These are phyloP conservation scores for Eulacestoma nigropectus DNA, from an alignment of 2,113 vertebrate genomes.

Conservation along the genomic window DNA sequence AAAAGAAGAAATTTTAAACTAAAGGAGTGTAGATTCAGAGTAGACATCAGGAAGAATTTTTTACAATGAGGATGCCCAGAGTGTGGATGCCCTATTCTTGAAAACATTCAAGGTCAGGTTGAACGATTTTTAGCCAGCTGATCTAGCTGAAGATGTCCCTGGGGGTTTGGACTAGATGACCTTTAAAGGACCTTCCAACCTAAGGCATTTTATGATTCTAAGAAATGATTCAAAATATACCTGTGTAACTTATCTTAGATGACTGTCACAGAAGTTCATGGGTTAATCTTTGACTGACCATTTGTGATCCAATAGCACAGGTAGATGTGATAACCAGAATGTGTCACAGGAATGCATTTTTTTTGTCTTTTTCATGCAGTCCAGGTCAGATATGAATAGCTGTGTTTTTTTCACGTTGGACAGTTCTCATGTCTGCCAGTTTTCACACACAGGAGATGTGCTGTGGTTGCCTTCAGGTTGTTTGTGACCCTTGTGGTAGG, in stretches of 20 bases:
- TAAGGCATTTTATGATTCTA: background rate
- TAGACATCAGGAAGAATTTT: background rate
- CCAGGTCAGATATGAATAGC: background rate
- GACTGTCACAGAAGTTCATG: background rate
- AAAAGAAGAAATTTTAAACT: background rate
- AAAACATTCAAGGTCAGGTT: background rate
- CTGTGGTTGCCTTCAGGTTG: background rate
- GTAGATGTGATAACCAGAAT: background rate
- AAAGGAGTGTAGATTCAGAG: background rate
- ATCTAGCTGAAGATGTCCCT: background rate
- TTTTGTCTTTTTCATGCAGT: background rate
- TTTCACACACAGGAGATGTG: background rate
- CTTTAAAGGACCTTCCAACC: background rate
- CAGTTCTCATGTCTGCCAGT: background rate
- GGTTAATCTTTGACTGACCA: background rate
- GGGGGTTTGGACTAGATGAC: background rate
- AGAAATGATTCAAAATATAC: background rate
- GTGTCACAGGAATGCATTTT: background rate
- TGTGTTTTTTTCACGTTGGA: background rate
- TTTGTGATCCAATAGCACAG: background rate
- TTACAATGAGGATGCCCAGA: fast-evolving
- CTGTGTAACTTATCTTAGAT: background rate
- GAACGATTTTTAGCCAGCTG: fast-evolving
- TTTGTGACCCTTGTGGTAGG: background rate
- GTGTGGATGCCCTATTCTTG: background rate